A percentile compares a stretch with the other conserved stretches of the same genome.
Conservation (phyloP, 2,797 vertebrate genomes). For the Gadopsis marmoratus region DNA sequence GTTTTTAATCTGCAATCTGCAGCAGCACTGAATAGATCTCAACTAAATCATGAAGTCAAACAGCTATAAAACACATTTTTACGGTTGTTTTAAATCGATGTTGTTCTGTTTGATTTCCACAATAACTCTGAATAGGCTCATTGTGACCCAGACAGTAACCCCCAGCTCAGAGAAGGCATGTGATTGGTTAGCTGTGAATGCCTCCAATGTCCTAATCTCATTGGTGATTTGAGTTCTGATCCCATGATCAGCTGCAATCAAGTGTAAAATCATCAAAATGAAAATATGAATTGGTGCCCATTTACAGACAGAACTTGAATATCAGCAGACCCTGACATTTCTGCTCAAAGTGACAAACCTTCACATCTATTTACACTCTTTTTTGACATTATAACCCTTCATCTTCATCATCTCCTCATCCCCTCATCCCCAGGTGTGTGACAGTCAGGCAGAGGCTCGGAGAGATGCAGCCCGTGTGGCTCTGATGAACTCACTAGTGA, state of each 20-base stretch:
- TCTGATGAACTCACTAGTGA: constrained; percentile 93
- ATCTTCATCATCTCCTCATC: neutral
- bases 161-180: constrained; percentile 63
- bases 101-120: constrained; percentile 57
- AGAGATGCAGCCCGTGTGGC: constrained; percentile 92
- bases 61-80: constrained; percentile 13
- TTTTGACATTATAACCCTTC: neutral
- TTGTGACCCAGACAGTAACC: constrained; percentile 59
- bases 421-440: constrained; percentile 84
- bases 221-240: constrained; percentile 68
- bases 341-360: neutral
- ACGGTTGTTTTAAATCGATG: constrained; percentile 34
- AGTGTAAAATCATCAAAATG: constrained; percentile 57
- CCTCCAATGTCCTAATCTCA: constrained; percentile 65
- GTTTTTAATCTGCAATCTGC: neutral
- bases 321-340: neutral
- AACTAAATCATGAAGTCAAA: constrained; percentile 2
- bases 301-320: neutral
- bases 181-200: constrained; percentile 68
- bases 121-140: constrained; percentile 57
- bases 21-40: neutral
- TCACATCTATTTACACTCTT: neutral
- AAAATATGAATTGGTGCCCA: neutral
- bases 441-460: constrained; percentile 92
- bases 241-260: constrained; percentile 65